These are phyloP conservation scores for Heteromyza rotundicornis DNA, from an alignment of 2,888 invertebrate species.

Conservation along the genomic window DNA sequence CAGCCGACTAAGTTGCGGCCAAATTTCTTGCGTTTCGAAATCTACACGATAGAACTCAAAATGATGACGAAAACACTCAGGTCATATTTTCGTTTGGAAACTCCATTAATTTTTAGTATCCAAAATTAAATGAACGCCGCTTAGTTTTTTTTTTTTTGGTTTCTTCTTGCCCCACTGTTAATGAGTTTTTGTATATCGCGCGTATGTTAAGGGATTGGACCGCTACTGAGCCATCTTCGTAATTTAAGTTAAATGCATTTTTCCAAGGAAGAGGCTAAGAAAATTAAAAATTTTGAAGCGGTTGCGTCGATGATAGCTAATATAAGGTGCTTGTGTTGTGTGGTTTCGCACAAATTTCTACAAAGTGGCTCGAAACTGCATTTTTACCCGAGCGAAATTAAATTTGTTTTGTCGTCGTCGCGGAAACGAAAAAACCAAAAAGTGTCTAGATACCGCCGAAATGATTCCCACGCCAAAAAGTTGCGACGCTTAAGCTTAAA, in stretches of 20 bases:
- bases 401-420: constrained; percentile 21
- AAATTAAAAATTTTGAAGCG: constrained; percentile 16
- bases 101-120: constrained; percentile 50
- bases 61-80: constrained; percentile 45
- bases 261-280: constrained; percentile 44
- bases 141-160: constrained; percentile 18
- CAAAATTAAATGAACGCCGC: constrained; percentile 9
- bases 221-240: background rate
- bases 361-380: constrained; percentile 25
- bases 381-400: constrained; percentile 23
- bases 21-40: background rate
- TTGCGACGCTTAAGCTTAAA: constrained; percentile 7
- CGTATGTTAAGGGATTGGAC: constrained; percentile 39
- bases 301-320: background rate
- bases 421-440: constrained; percentile 31
- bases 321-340: constrained; percentile 13
- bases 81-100: constrained; percentile 36
- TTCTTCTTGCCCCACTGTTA: constrained; percentile 42
- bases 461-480: background rate
- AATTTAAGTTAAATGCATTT: constrained; percentile 32
- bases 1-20: background rate
- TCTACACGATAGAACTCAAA: constrained; percentile 10
- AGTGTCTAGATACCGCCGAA: constrained; percentile 27
- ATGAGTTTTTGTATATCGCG: constrained; percentile 52
- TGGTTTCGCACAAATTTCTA: constrained; percentile 26